Base-by-base conservation (phyloP, 2,113 vertebrate species). In the Holacanthus passer region DNA sequence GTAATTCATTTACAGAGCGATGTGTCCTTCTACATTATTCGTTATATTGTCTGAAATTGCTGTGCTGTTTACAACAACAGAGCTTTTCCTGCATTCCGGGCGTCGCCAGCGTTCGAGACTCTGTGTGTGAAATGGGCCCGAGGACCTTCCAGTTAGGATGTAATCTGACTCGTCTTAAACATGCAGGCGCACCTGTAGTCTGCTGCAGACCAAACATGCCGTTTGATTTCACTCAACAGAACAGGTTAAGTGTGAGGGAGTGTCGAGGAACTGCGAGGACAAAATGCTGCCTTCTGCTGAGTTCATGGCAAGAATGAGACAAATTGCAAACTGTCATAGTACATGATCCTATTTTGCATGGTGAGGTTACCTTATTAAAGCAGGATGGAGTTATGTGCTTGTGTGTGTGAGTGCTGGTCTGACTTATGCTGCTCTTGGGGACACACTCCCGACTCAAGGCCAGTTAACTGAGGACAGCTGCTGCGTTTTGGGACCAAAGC, bases 331-430 rank as follows among this genome's bases (percentile, higher is more conserved):
- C 48, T 73, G 69, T 73, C 66, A 65, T n/a, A 50, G 47, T 75
- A 62, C 53, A 76, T 60, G 67, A 83, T 82, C 50, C 62, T 63
- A 55, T 79, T 85, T 77, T 80, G 20, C 69, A 74, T 72, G 64
- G 43, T 45, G 20, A 67, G 35, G 73, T 80, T 68, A 75, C 53
- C 50, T 77, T 43, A 82, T 73, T 77, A 70, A 12, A 60, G 43
- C 17, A 24, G 32, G 55, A 29, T 73, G 12, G 20, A 35, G 55
- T n/a, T n/a, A n/a, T n/a, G 52, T 67, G 63, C 41, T 24, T n/a
- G 20, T 39, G 39, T 48, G 78, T 56, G 22, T 53, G 65, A 14
- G 45, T 68, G 45, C 14, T 4, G 5, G 20, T n/a, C 45, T 16
- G 45, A n/a, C 35, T 37, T 37, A 37, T 5, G 4, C 35, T 37